Evolutionary conservation across 2,113 vertebrate species (phyloP).

Genomic region (Neofelis nebulosa): DNA sequence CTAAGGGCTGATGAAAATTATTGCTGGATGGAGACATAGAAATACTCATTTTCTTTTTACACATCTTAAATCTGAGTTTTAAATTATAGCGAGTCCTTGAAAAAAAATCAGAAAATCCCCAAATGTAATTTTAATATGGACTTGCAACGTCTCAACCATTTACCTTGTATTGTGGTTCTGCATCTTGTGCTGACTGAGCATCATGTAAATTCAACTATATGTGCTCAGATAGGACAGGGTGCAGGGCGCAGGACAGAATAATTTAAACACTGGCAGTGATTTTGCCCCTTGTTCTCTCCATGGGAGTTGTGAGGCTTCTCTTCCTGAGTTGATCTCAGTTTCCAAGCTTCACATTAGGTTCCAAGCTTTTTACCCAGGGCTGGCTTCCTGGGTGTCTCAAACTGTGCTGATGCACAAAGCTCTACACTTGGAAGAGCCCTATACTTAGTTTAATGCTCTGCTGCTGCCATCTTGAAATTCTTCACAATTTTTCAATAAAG

Average conservation of each 20-base stretch:
- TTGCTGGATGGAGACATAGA: background rate
- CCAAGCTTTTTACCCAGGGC: background rate
- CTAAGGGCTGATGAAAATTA: background rate
- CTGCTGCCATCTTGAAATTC: background rate
- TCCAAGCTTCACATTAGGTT: background rate
- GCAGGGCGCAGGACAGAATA: background rate
- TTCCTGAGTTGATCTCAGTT: background rate
- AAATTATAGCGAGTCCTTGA: background rate
- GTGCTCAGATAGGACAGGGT: background rate
- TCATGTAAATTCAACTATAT: background rate
- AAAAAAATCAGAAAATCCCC: background rate
- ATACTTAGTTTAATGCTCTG: background rate
- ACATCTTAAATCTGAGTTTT: background rate
- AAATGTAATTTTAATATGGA: background rate
- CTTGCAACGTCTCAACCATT: background rate
- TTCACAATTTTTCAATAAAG: background rate
- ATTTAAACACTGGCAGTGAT: background rate
- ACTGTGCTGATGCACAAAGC: background rate
- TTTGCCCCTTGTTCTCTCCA: background rate
- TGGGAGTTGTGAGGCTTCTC: background rate
- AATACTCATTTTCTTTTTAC: conserved; percentile 15
- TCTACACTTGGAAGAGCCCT: background rate
- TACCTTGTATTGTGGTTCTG: background rate
- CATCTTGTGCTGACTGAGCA: background rate
- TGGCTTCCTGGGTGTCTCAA: background rate